Evolutionary conservation across 2,113 vertebrate genomes (phyloP).

Genomic region (Zingel zingel): DNA sequence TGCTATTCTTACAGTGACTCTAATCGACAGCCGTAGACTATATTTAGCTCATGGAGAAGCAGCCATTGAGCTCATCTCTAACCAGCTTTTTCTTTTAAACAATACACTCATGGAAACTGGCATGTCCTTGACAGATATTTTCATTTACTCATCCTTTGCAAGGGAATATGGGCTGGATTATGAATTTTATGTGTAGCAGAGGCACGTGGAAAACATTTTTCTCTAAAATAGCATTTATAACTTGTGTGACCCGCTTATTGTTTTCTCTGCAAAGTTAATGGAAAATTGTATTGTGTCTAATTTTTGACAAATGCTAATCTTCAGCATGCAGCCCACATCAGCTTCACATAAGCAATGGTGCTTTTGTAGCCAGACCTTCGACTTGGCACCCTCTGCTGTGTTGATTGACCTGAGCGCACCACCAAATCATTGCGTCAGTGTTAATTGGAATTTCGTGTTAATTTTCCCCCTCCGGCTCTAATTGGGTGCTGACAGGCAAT

Average conservation of each 20-base stretch:
- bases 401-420: slow-evolving; percentile 78
- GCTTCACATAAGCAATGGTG: slow-evolving; percentile 8
- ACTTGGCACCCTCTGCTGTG: slow-evolving; percentile 57
- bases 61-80: slow-evolving; percentile 27
- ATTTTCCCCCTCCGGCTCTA: slow-evolving; percentile 67
- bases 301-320: slow-evolving; percentile 44
- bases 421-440: slow-evolving; percentile 75
- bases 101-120: slow-evolving; percentile 2
- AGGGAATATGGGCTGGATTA: slow-evolving; percentile 21
- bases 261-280: slow-evolving; percentile 27
- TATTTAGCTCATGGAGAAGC: slow-evolving; percentile 28
- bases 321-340: slow-evolving; percentile 26
- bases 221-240: slow-evolving; percentile 23
- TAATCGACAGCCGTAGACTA: slow-evolving; percentile 18
- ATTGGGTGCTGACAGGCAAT: slow-evolving; percentile 70
- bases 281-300: slow-evolving; percentile 27
- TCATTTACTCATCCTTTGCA: slow-evolving; percentile 29
- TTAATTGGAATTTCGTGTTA: slow-evolving; percentile 80
- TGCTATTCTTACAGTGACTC: slow-evolving; percentile 31
- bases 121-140: slow-evolving; percentile 41
- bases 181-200: slow-evolving; percentile 8
- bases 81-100: slow-evolving; percentile 15
- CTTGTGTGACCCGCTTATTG: slow-evolving; percentile 13
- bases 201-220: slow-evolving; percentile 8
- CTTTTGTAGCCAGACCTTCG: slow-evolving; percentile 45